These are phyloP conservation scores for Romanogobio albipinnatus DNA, from an alignment of 2,113 vertebrate species.

Conservation along the genomic window DNA sequence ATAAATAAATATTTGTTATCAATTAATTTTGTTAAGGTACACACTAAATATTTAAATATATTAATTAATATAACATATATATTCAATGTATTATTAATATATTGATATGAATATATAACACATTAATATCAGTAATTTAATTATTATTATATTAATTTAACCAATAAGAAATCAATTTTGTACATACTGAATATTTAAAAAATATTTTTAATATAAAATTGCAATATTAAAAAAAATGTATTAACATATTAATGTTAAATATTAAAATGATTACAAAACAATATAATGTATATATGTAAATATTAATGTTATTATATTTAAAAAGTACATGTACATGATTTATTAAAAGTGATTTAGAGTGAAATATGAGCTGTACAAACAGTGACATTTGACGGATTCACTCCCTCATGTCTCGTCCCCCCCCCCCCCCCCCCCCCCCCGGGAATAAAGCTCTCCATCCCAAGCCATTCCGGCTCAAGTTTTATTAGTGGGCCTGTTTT, in stretches of 20 bases:
- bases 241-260: background rate
- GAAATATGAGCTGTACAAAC: background rate
- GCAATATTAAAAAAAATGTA: background rate
- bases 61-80: background rate
- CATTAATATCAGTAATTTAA: background rate
- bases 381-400: background rate
- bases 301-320: background rate
- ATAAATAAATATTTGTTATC: background rate
- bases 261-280: background rate
- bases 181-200: background rate
- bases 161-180: background rate
- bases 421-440: conserved; percentile 20
- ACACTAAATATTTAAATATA: too few species aligned
- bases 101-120: background rate
- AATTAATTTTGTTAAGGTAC: too few species aligned
- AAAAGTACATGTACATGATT: background rate
- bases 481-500: conserved; percentile 67
- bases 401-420: conserved; percentile 43
- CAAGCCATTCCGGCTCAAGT: conserved; percentile 41
- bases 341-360: too few species aligned
- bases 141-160: background rate
- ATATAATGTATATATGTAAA: background rate
- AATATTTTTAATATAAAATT: background rate
- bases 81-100: background rate
- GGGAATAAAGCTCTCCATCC: conserved; percentile 36